phyloP scores from a whole-genome alignment of 2,113 vertebrate genomes.

The Sebastes schlegelii region DNA sequence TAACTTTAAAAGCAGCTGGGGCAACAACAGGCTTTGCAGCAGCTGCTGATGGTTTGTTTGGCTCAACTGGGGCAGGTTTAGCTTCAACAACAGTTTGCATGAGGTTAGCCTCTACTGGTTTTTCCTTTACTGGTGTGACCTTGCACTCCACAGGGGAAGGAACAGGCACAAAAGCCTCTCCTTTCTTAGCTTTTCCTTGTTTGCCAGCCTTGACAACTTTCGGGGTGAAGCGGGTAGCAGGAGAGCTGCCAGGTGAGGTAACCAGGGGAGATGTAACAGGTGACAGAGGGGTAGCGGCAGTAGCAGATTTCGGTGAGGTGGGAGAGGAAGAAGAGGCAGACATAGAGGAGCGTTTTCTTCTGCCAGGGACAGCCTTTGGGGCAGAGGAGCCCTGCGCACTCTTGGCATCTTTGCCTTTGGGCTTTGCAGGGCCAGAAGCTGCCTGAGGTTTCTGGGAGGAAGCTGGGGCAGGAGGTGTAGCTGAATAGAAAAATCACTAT shows the following conservation, averaged over 20 bases:
- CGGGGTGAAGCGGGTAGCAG: slow-evolving; percentile 71
- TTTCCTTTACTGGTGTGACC: slow-evolving; percentile 30
- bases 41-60: slow-evolving; percentile 25
- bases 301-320: slow-evolving; percentile 80
- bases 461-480: slow-evolving; percentile 84
- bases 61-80: slow-evolving; percentile 44
- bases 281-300: slow-evolving; percentile 73
- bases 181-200: slow-evolving; percentile 80
- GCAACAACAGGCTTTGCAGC: slow-evolving; percentile 56
- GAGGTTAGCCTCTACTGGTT: slow-evolving; percentile 14
- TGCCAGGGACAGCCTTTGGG: slow-evolving; percentile 82
- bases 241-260: slow-evolving; percentile 61
- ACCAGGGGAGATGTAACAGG: slow-evolving; percentile 69
- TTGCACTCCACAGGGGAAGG: slow-evolving; percentile 40
- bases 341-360: slow-evolving; percentile 82
- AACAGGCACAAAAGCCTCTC: slow-evolving; percentile 71
- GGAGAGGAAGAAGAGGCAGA: slow-evolving; percentile 83
- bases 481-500: slow-evolving; percentile 76
- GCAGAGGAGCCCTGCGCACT: slow-evolving; percentile 71
- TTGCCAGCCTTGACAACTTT: slow-evolving; percentile 85
- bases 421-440: slow-evolving; percentile 79
- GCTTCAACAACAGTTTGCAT: slow-evolving; percentile 31
- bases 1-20: slow-evolving; percentile 76
- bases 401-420: slow-evolving; percentile 84
- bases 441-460: slow-evolving; percentile 78